Evolutionary conservation across 2,888 invertebrate genomes (phyloP), one percentile per base, ranked within the genome.

Genomic region (Beris chalybata): DNA sequence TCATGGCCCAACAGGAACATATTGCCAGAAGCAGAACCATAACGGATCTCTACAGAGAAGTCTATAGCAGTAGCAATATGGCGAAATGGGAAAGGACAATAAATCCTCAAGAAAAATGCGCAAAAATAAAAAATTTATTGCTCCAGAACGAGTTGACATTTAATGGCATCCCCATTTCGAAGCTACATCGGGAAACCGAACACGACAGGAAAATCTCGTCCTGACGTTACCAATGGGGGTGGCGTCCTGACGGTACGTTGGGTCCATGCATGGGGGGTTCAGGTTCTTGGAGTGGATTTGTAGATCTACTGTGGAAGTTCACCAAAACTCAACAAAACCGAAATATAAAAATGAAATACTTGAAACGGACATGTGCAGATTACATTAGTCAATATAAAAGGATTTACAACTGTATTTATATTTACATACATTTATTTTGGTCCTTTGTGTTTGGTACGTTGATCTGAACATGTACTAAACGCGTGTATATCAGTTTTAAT

Each of bases 91-190:
- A 55, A 64, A 55, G 55, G 47, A 55, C 65, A 65, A 65, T 65
- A 65, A 65, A 65, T 65, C 65, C 65, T 52, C 38, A 58, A 65
- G 65, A 65, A 65, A 57, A 57, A 65, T 65, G 65, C 29, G 58
- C 65, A 58, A 65, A 65, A 65, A 57, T 57, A 65, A 65, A 65
- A 57, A 65, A 65, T 65, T 65, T 65, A 65, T 65, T 65, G 57
- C 65, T 56, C 38, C 29, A 38, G 56, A 65, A 55, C 65, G 65
- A 56, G 65, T 65, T 65, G 65, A 65, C 65, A 65, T 65, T 65
- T 65, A 56, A 65, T 65, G 56, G 65, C 15, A 47, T 56, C 48
- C 56, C 56, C 50, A 32, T 52, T 50, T 38, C 61, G 50, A 32
- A 31, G 30, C 32, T 15, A 9, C 43, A 12, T 30, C 50, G 61